Base-by-base conservation (phyloP, 2,113 vertebrate genomes). In the Marmota flaviventris region DNA sequence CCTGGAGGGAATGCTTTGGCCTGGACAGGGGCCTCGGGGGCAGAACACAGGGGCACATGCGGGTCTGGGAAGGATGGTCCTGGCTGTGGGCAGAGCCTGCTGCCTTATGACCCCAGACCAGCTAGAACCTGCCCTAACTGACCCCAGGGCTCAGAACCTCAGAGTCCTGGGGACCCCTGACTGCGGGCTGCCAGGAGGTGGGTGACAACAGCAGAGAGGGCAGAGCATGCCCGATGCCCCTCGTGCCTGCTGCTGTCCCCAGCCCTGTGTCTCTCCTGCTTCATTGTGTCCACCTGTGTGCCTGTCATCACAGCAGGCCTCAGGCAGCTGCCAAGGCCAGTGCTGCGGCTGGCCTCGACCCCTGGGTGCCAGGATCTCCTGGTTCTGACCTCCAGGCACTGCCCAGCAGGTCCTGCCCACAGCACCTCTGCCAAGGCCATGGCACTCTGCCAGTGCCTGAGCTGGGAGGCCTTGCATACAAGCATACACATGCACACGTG, bases 271-370 rank as follows among this genome's bases (percentile, higher is more conserved):
- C 37, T 45, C 17, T 0, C 32, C 67, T 18, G 18, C 34, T 24
- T 37, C 4, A 27, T 27, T 0, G 2, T 24, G 32, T 8, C 63
- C 2, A 7, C 5, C 0, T 0, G 0, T 8, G 25, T 24, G 1
- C 25, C 18, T 0, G 12, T 37, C 16, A 25, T 7, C 63, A 32
- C 37, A 13, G 32, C 1, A 63, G 39, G n/a, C 11, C 12, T 34
- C 2, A 2, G 65, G 18, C 11, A 17, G 32, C 48, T 75, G 29
- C 20, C 3, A 7, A 53, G 82, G 32, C 25, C 9, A 4, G 4
- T 34, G 67, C 29, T 32, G 16, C 69, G 2, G 16, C 69, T 32
- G 63, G 69, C 69, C 79, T 51, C 1, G 0, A 0, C 24, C 13
- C 8, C 3, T 9, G n/a, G 18, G 29, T 0, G 8, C 34, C 22